Evolutionary conservation across 2,113 vertebrate species (phyloP).

Genomic region (Willisornis vidua): DNA sequence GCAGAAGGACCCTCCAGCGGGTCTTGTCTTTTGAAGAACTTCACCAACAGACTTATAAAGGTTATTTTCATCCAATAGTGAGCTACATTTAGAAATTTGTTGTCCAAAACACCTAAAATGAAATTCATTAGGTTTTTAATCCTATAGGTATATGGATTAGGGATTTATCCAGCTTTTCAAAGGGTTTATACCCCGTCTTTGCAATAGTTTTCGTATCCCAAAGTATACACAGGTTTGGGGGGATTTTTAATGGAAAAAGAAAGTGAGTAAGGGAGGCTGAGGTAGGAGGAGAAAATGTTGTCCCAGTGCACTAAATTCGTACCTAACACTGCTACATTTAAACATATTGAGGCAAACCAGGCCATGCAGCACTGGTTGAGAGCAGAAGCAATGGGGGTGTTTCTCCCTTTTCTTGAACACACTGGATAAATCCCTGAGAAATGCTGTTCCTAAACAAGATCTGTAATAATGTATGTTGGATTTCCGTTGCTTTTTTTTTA

Average conservation of each 20-base stretch:
- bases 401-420: slow-evolving; percentile 41
- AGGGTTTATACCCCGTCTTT: slow-evolving; percentile 38
- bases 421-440: slow-evolving; percentile 79
- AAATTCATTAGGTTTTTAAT: slow-evolving; percentile 74
- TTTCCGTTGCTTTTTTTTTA: slow-evolving; percentile 20
- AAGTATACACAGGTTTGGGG: neutral
- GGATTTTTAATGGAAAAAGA: neutral
- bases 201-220: neutral
- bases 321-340: neutral
- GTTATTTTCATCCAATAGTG: slow-evolving; percentile 79
- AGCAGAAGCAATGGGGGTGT: neutral
- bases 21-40: slow-evolving; percentile 71
- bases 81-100: slow-evolving; percentile 70
- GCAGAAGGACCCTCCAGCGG: slow-evolving; percentile 53
- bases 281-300: neutral
- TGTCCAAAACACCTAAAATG: slow-evolving; percentile 70
- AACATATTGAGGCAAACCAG: neutral
- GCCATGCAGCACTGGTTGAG: neutral
- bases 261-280: neutral
- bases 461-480: slow-evolving; percentile 64
- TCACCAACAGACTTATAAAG: slow-evolving; percentile 79
- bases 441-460: slow-evolving; percentile 56
- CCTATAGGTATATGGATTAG: slow-evolving; percentile 63
- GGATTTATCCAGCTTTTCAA: slow-evolving; percentile 79
- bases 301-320: neutral